phyloP scores from a whole-genome alignment of 1,140 invertebrate species.

The Drosophila nebulosa region DNA sequence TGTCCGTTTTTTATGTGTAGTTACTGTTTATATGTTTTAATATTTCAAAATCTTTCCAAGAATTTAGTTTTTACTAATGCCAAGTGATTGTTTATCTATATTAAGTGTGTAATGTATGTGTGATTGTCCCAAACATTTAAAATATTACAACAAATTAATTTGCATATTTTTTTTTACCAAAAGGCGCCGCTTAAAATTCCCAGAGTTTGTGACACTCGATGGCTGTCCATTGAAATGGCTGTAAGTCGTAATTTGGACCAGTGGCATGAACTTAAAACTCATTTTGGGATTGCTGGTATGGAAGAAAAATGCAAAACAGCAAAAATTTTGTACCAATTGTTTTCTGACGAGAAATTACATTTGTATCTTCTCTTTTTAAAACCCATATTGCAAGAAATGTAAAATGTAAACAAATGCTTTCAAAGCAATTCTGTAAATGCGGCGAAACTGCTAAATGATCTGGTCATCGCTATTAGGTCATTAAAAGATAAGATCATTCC shows the following conservation, averaged over 20 bases:
- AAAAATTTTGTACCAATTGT: conserved; percentile 2
- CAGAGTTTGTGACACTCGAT: conserved; percentile 16
- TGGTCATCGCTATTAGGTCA: not conserved
- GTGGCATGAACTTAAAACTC: not conserved
- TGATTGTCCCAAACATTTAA: conserved; percentile 14
- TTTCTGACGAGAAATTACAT: not conserved
- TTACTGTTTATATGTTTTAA: conserved; percentile 3
- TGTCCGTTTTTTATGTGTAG: too few relatives aligned
- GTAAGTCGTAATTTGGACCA: conserved; percentile 5
- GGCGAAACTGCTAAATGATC: not conserved
- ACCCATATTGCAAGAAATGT: conserved; percentile 7
- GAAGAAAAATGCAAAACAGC: conserved; percentile 10
- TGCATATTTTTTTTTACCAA: conserved; percentile 12
- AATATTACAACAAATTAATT: conserved; percentile 2
- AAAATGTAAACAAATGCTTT: not conserved
- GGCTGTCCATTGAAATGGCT: conserved; percentile 19
- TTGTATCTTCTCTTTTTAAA: conserved; percentile 5
- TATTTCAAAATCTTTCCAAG: too few relatives aligned
- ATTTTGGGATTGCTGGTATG: conserved; percentile 5
- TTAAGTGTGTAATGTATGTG: not conserved
- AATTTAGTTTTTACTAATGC: too few relatives aligned
- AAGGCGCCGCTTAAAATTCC: conserved; percentile 11
- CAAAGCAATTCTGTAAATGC: conserved; percentile 1
- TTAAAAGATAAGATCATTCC: conserved; percentile 4
- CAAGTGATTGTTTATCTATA: not conserved